phyloP scores from a whole-genome alignment of 2,797 vertebrate genomes.

The Cryptoprocta ferox region DNA sequence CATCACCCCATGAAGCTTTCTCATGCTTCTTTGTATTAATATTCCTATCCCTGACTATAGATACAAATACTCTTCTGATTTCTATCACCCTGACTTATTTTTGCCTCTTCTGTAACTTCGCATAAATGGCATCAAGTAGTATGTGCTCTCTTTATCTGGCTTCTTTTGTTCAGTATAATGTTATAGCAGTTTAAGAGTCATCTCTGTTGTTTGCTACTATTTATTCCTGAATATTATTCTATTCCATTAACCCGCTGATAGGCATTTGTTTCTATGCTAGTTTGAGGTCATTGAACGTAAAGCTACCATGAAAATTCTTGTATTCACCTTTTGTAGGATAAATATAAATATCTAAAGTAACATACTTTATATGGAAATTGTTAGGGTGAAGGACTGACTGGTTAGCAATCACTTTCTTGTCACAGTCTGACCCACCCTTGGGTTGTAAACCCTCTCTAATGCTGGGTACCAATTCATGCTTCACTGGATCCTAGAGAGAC shows the following conservation, averaged over 20 bases:
- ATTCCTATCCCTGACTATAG: background rate
- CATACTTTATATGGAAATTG: background rate
- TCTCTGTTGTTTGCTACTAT: background rate
- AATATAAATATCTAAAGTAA: background rate
- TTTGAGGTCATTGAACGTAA: background rate
- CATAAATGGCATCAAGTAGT: background rate
- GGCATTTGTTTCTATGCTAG: background rate
- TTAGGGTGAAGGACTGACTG: background rate
- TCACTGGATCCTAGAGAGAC: slow-evolving; percentile 25
- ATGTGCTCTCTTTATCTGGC: background rate
- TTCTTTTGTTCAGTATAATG: background rate
- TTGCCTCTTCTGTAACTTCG: background rate
- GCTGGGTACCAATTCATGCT: background rate
- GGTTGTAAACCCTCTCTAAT: slow-evolving; percentile 4
- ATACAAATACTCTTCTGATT: background rate
- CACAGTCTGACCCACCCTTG: background rate
- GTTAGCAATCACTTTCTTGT: background rate
- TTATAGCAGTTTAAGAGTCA: background rate
- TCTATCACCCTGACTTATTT: background rate
- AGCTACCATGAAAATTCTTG: background rate
- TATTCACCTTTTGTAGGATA: background rate
- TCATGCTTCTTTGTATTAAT: background rate
- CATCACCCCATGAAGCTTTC: background rate
- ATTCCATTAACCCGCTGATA: background rate
- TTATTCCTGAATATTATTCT: background rate